Percentiles rank a stretch among this genome's conserved stretches.
Evolutionary conservation across 2,113 vertebrate genomes (phyloP).

Genomic region (Chelonoidis abingdonii): DNA sequence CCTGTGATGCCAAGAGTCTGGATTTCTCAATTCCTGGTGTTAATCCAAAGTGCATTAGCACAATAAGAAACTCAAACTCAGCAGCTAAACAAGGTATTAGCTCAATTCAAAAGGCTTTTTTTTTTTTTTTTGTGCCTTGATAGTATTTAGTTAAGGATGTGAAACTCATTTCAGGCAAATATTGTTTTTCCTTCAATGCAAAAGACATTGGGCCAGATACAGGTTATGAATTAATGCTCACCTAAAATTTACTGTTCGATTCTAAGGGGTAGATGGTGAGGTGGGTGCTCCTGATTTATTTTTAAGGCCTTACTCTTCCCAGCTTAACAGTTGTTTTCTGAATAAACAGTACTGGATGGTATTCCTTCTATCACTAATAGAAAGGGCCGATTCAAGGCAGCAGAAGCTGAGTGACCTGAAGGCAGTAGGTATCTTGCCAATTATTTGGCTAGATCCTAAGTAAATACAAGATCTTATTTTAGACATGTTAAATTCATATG

Average conservation of each 20-base stretch:
- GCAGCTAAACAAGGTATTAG: constrained; percentile 53
- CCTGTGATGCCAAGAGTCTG: constrained; percentile 52
- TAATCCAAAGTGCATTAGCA: constrained; percentile 26
- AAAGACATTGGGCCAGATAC: not conserved
- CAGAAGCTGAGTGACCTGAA: not conserved
- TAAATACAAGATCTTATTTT: not conserved
- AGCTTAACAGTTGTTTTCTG: not conserved
- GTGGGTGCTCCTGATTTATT: not conserved
- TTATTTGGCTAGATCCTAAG: not conserved
- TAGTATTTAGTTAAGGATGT: not conserved
- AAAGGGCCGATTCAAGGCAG: not conserved
- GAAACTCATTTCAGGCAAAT: not conserved
- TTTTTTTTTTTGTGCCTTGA: not conserved
- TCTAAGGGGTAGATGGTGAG: not conserved
- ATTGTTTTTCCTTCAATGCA: not conserved
- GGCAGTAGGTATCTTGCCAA: not conserved
- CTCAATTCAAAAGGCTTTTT: constrained; percentile 24
- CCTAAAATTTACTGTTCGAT: not conserved
- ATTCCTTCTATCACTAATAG: not conserved
- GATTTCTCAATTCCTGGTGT: constrained; percentile 51
- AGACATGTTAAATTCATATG: not conserved
- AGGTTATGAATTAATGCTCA: not conserved
- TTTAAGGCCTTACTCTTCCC: not conserved
- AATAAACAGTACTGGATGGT: not conserved
- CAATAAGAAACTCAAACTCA: constrained; percentile 27